A percentile compares a stretch with the other conserved stretches of the same genome.
Conservation (phyloP, 2,113 vertebrate genomes). For the Microcebus griseorufus region DNA sequence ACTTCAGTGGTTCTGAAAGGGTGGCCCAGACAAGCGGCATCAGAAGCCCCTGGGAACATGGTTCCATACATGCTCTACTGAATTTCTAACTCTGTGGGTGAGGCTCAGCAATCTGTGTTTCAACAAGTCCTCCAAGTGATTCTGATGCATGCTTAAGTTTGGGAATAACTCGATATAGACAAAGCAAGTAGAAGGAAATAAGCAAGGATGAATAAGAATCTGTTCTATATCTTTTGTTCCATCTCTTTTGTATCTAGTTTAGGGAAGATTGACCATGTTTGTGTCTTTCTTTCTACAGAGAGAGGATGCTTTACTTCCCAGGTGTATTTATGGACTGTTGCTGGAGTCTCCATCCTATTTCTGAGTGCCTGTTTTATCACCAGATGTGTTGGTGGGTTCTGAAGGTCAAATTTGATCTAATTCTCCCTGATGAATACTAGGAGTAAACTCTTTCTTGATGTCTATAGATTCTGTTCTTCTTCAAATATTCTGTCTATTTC, state of each 20-base stretch:
- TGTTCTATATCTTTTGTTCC: neutral
- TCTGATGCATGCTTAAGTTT: neutral
- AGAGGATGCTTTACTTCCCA: slow-evolving; percentile 21
- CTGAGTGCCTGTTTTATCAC: slow-evolving; percentile 70
- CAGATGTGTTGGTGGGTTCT: slow-evolving; percentile 68
- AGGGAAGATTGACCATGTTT: neutral
- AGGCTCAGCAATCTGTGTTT: neutral
- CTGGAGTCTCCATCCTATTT: slow-evolving; percentile 50
- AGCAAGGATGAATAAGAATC: neutral
- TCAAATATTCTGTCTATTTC: neutral
- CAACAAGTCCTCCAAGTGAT: neutral
- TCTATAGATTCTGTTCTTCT: neutral
- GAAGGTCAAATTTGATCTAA: neutral
- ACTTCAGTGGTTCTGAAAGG: neutral
- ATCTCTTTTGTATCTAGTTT: neutral
- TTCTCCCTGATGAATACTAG: neutral
- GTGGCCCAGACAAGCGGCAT: neutral
- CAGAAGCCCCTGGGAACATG: neutral
- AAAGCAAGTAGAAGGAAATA: neutral
- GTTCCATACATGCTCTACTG: neutral
- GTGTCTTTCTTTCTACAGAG: slow-evolving; percentile 45
- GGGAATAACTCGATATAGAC: neutral
- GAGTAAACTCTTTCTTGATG: neutral
- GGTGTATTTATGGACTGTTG: neutral
- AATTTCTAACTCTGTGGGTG: neutral